phyloP scores from a whole-genome alignment of 1,140 invertebrate species.

The Paraescarpia echinospica region DNA sequence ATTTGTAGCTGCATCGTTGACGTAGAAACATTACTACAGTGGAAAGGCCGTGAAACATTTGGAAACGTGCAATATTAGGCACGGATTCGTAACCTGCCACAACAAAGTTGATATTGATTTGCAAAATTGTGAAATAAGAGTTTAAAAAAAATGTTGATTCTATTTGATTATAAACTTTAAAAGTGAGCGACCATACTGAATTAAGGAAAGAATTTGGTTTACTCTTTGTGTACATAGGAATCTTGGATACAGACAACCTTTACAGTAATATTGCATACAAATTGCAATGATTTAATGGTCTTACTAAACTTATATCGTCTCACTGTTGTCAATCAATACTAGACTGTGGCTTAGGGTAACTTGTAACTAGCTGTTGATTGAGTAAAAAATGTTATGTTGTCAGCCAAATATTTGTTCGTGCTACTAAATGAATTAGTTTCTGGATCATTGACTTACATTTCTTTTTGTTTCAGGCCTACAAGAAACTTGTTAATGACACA shows the following conservation, averaged over 20 bases:
- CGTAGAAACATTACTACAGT: not conserved
- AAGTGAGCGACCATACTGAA: no score
- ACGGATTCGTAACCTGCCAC: no score
- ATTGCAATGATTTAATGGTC: slow-evolving; percentile 9
- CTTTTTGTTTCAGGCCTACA: slow-evolving; percentile 72
- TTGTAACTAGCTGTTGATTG: no score
- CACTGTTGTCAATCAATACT: not conserved
- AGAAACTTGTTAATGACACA: slow-evolving; percentile 97
- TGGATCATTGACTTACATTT: slow-evolving; percentile 12
- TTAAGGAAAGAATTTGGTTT: no score
- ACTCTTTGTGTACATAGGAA: no score
- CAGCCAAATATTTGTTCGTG: not conserved
- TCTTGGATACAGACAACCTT: no score
- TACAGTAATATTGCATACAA: not conserved
- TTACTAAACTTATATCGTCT: slow-evolving; percentile 10
- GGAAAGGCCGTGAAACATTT: not conserved
- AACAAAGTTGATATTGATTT: no score
- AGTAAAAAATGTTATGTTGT: not conserved
- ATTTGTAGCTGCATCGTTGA: not conserved
- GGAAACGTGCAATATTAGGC: not conserved
- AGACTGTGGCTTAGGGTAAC: not conserved
- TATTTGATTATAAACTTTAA: no score
- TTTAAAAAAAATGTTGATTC: no score
- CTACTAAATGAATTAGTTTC: not conserved
- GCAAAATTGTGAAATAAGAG: no score